These are phyloP conservation scores for Psittacula cyanocephala DNA, from an alignment of 2,113 vertebrate species.

Conservation along the genomic window DNA sequence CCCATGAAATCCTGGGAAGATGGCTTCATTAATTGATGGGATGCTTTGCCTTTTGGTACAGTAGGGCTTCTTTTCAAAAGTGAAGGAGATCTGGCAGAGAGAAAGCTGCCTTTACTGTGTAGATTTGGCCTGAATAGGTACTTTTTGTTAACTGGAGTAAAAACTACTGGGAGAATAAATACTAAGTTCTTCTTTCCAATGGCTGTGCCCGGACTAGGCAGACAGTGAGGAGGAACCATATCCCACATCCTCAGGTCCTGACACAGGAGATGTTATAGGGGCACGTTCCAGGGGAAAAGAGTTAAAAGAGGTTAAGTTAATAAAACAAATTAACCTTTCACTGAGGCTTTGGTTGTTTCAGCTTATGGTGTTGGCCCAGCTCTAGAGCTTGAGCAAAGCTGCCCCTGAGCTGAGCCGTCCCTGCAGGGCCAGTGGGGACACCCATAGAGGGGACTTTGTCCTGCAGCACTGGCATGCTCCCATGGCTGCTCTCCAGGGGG, in stretches of 20 bases:
- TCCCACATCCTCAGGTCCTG: background rate
- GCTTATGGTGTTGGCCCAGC: background rate
- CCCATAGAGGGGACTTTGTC: background rate
- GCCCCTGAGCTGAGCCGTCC: rapidly evolving
- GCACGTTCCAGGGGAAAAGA: background rate
- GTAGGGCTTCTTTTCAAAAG: background rate
- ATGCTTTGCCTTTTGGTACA: background rate
- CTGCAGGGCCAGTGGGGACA: background rate
- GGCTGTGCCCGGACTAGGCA: background rate
- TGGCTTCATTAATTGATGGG: too few species aligned
- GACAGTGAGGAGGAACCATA: rapidly evolving
- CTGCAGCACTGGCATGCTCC: background rate
- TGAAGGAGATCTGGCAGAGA: background rate
- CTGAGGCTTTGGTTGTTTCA: background rate
- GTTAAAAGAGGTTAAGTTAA: background rate
- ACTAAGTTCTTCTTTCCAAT: rapidly evolving
- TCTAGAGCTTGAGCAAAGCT: background rate
- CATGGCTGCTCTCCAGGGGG: background rate
- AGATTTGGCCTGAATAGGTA: background rate
- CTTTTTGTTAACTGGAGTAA: background rate
- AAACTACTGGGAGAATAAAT: background rate
- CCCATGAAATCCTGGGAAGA: background rate
- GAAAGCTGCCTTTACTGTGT: background rate
- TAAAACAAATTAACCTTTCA: background rate
- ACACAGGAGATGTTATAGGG: background rate